Evolutionary conservation across 1,140 invertebrate genomes (phyloP), one percentile per base, ranked within the genome.

Genomic region (Palaemon carinicauda): DNA sequence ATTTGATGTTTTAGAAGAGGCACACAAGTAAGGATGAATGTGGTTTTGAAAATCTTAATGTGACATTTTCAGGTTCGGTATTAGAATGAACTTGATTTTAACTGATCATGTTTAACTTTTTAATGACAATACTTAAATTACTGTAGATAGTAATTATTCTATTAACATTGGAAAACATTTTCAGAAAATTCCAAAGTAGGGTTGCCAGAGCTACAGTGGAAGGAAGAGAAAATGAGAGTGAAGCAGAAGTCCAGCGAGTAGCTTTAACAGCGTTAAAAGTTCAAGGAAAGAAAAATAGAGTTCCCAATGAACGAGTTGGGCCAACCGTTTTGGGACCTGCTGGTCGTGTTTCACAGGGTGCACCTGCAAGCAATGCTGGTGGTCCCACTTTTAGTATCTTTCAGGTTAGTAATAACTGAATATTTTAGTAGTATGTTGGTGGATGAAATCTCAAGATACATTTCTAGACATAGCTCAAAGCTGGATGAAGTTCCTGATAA

Each of bases 11-110:
- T 88, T 92, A 31, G 75, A 89, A 54, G 87, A 88, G 19, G 87
- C 86, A 87, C 90, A 91, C 87, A 89, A 90, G 91, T 92, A 90
- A 87, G 91, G 86, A 33, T 56, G 53, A 56, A 41, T 52, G n/a
- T n/a, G n/a, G n/a, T n/a, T n/a, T n/a, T n/a, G n/a, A n/a, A n/a
- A n/a, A n/a, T n/a, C n/a, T n/a, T n/a, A n/a, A n/a, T n/a, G 27
- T 29, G 21, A 27, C 65, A n/a, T 60, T 5, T n/a, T 29, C 0
- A 31, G 53, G 21, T n/a, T 17, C 56, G 5, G 19, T 12, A 27
- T 41, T 0, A 33, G 60, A 19, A 27, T 2, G 12, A 10, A 10
- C 29, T 15, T 41, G 17, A 27, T 0, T 33, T 73, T 14, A 73
- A 9, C 5, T 41, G n/a, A n/a, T n/a, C n/a, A n/a, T n/a, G 41